Evolutionary conservation across 2,113 vertebrate species (phyloP).

Genomic region (Ciconia maguari): DNA sequence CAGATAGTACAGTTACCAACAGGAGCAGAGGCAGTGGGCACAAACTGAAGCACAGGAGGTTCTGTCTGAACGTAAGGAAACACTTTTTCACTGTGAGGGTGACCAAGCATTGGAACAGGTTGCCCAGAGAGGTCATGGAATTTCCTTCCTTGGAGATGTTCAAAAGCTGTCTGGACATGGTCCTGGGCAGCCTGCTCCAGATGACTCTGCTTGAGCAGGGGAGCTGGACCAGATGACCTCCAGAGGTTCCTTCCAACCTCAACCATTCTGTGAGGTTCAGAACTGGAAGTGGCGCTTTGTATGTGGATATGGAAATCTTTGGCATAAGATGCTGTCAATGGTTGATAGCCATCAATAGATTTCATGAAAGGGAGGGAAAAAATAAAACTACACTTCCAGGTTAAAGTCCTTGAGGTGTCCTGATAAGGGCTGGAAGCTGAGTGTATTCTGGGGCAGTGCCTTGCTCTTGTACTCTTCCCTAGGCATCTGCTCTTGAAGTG

Average conservation of each 20-base stretch:
- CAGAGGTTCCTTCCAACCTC: too few relatives aligned
- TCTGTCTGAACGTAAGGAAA: too few relatives aligned
- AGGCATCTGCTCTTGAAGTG: background rate
- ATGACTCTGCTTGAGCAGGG: too few relatives aligned
- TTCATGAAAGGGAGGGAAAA: background rate
- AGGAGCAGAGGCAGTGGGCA: too few relatives aligned
- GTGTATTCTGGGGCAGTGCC: background rate
- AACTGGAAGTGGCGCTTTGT: background rate
- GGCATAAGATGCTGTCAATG: background rate
- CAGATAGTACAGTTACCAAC: too few relatives aligned
- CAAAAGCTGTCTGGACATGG: too few relatives aligned
- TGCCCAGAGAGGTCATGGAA: too few relatives aligned
- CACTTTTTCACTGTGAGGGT: too few relatives aligned
- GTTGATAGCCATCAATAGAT: background rate
- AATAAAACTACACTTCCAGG: background rate
- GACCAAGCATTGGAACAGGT: too few relatives aligned
- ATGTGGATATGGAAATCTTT: background rate
- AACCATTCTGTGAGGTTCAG: background rate
- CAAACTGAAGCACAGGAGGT: too few relatives aligned
- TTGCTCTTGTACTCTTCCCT: background rate
- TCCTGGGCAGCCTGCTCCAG: too few relatives aligned
- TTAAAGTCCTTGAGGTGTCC: background rate
- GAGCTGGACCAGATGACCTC: background rate
- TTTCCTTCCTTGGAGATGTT: too few relatives aligned
- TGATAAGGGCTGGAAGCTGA: background rate